Evolutionary conservation across 1,140 invertebrate species (phyloP).

Genomic region (Odontomachus brunneus): DNA sequence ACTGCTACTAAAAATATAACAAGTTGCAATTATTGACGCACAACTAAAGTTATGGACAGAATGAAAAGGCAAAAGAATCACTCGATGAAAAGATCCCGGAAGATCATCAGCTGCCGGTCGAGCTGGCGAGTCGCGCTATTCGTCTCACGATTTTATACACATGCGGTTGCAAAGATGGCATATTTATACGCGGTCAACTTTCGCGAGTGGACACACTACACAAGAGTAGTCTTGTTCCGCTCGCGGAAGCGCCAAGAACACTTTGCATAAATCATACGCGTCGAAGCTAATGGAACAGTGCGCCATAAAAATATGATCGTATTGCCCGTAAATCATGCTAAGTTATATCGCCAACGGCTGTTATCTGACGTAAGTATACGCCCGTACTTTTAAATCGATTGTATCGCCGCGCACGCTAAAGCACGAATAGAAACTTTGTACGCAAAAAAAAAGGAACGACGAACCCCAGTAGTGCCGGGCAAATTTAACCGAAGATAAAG

Average conservation of each 20-base stretch:
- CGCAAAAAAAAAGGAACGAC: slow-evolving; percentile 15
- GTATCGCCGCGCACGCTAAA: slow-evolving; percentile 23
- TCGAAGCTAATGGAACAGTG: slow-evolving; percentile 57
- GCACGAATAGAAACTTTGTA: not conserved
- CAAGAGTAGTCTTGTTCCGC: slow-evolving; percentile 21
- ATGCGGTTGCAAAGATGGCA: slow-evolving; percentile 35
- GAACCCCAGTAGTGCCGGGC: not conserved
- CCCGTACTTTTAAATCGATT: slow-evolving; percentile 47
- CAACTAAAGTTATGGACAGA: not conserved
- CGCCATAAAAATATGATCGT: slow-evolving; percentile 53
- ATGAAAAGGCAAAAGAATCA: not conserved
- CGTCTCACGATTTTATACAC: slow-evolving; percentile 19
- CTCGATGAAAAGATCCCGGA: too few relatives aligned
- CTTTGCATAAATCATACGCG: slow-evolving; percentile 57
- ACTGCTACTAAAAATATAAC: too few relatives aligned
- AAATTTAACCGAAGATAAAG: slow-evolving; percentile 43
- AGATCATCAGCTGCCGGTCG: slow-evolving; percentile 4
- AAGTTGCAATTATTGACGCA: not conserved
- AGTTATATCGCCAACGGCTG: slow-evolving; percentile 55
- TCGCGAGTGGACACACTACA: slow-evolving; percentile 22
- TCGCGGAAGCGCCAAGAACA: slow-evolving; percentile 46
- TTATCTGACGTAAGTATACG: slow-evolving; percentile 49
- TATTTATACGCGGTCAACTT: slow-evolving; percentile 39
- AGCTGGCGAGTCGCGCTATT: slow-evolving; percentile 12
- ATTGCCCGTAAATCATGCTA: slow-evolving; percentile 51